Evolutionary conservation across 2,888 invertebrate genomes (phyloP).

Genomic region (Troides helena): DNA sequence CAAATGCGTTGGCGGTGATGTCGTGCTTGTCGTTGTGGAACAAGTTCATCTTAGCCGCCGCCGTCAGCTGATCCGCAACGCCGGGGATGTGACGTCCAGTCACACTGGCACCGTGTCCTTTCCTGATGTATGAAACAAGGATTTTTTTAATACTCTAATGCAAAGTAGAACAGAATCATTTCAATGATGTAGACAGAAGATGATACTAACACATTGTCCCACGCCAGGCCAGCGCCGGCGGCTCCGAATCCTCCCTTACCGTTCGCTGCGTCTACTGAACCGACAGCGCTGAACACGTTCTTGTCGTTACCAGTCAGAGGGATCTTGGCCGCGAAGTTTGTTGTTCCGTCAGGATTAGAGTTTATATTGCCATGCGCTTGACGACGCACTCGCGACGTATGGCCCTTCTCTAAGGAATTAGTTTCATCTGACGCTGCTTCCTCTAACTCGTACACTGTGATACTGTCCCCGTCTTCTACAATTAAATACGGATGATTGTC

Average conservation of each 20-base stretch:
- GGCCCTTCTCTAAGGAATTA: background rate
- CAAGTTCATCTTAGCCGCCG: conserved; percentile 43
- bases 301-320: conserved; percentile 37
- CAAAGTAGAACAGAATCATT: too few species aligned
- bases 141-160: too few species aligned
- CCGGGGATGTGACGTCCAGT: conserved; percentile 44
- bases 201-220: conserved; percentile 46
- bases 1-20: conserved; percentile 46
- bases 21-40: conserved; percentile 45
- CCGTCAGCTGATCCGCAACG: conserved; percentile 48
- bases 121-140: conserved; percentile 30
- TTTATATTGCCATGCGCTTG: conserved; percentile 35
- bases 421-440: conserved; percentile 39
- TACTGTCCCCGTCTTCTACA: background rate
- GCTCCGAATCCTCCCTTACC: conserved; percentile 36
- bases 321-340: conserved; percentile 36
- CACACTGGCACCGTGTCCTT: conserved; percentile 43
- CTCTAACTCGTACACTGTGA: conserved; percentile 16
- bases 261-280: conserved; percentile 33
- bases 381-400: conserved; percentile 30
- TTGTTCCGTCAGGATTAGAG: conserved; percentile 39
- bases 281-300: conserved; percentile 39
- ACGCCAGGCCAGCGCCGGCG: conserved; percentile 41
- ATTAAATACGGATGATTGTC: conserved; percentile 1
- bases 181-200: too few species aligned